Evolutionary conservation across 2,888 invertebrate genomes (phyloP).

Genomic region (Alsophila aescularia): DNA sequence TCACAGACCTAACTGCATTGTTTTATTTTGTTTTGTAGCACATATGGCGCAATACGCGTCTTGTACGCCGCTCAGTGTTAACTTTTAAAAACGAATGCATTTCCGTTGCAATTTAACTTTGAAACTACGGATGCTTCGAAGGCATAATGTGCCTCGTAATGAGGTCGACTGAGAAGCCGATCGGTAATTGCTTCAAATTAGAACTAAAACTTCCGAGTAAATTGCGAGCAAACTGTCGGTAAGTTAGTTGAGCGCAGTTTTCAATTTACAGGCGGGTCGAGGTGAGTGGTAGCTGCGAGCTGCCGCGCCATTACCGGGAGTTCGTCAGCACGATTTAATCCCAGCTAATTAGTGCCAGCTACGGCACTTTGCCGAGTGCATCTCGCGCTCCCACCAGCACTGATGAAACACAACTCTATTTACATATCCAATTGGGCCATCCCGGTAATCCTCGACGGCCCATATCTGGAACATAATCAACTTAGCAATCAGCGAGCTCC

Average conservation of each 20-base stretch:
- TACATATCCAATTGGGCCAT: slow-evolving; percentile 52
- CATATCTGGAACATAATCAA: slow-evolving; percentile 51
- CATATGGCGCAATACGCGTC: slow-evolving; percentile 49
- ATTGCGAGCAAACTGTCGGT: slow-evolving; percentile 52
- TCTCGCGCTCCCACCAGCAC: slow-evolving; percentile 33
- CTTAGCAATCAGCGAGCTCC: slow-evolving; percentile 57
- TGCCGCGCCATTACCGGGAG: slow-evolving; percentile 53
- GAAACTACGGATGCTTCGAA: slow-evolving; percentile 21
- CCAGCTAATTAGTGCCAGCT: slow-evolving; percentile 66
- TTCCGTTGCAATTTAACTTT: slow-evolving; percentile 30
- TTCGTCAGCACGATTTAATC: slow-evolving; percentile 66
- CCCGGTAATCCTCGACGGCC: slow-evolving; percentile 38
- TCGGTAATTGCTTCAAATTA: slow-evolving; percentile 29
- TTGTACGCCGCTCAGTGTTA: slow-evolving; percentile 31
- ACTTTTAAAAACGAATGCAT: slow-evolving; percentile 36
- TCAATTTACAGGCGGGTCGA: slow-evolving; percentile 47
- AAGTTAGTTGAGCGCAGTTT: slow-evolving; percentile 56
- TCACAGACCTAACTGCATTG: slow-evolving; percentile 53
- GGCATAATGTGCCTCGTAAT: slow-evolving; percentile 19
- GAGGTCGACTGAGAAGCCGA: slow-evolving; percentile 16
- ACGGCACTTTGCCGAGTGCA: slow-evolving; percentile 50
- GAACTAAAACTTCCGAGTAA: slow-evolving; percentile 32
- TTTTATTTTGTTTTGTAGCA: slow-evolving; percentile 55
- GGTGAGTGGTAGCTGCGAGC: slow-evolving; percentile 50
- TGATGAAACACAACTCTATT: slow-evolving; percentile 55